Base-by-base conservation (phyloP, 2,113 vertebrate genomes). In the human region DNA sequence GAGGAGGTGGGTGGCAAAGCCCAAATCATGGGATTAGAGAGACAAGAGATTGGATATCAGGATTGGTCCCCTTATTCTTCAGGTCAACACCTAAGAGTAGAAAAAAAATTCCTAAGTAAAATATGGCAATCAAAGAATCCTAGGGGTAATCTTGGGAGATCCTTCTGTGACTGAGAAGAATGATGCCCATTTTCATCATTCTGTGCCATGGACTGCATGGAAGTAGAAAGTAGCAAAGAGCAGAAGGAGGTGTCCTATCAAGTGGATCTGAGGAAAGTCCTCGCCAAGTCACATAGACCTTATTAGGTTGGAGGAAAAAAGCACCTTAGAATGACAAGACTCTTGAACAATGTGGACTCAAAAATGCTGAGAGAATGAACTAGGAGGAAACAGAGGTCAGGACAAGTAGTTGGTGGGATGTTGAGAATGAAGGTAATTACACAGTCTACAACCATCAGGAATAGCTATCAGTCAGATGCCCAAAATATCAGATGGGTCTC, bases 191-290 rank as follows among this genome's bases (percentile, higher is more conserved):
- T 73, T 88, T 78, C 22, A 43, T 68, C 66, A 68, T 59, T 70
- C 35, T 48, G 1, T 16, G 12, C 5, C 52, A 0, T 55, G 2
- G 1, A n/a, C 52, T 30, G 16, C 13, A 22, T 0, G 6, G 38
- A 27, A 20, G 11, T 22, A 61, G 5, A 52, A 93, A n/a, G 25
- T 0, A 89, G n/a, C 38, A 70, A 70, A n/a, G 7, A 17, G 3
- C 20, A 73, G 2, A 30, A 64, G 45, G 11, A 66, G 43, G 12
- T 14, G 18, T 16, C 23, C 11, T 18, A 38, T 66, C 32, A 48
- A 59, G 17, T 2, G 6, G 38, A 16, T 35, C 23, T 76, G 40
- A 38, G 45, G 38, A 82, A n/a, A 79, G 38, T 10, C 25, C 45
- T 68, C 4, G 0, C 12, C 50, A 3, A 20, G 10, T 55, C n/a